A percentile compares a stretch with the other conserved stretches of the same genome.
Conservation (phyloP, 1,140 invertebrate species). For the Zaprionus africanus region DNA sequence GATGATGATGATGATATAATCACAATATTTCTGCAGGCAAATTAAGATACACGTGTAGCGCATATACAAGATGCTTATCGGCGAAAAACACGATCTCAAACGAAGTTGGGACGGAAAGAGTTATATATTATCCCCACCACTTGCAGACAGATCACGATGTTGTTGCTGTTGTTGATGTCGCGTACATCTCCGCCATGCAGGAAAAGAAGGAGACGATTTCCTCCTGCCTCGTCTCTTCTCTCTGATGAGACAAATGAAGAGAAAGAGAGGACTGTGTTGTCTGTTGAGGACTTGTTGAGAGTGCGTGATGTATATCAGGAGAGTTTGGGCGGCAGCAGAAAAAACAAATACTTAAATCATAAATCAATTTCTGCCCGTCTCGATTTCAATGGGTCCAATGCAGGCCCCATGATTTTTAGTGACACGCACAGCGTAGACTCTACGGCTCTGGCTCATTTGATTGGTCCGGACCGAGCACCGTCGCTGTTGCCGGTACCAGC, state of each 20-base stretch:
- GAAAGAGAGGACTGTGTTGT: not conserved
- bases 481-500: not conserved
- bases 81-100: not conserved
- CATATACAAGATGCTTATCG: constrained; percentile 8
- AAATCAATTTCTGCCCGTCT: constrained; percentile 2
- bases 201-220: not conserved
- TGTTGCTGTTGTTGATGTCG: not conserved
- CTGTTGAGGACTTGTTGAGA: not conserved
- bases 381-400: constrained; percentile 1
- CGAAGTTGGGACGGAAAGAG: not conserved
- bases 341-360: constrained; percentile 1
- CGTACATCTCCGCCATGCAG: not conserved
- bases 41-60: constrained; percentile 11
- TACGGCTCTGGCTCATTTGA: not conserved
- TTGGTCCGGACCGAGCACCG: not conserved
- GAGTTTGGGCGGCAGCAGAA: not conserved
- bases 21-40: constrained; percentile 9
- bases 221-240: no score
- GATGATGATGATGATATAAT: not conserved
- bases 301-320: constrained; percentile 5
- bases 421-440: not conserved
- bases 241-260: not conserved
- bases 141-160: constrained; percentile 6
- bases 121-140: constrained; percentile 4
- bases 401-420: not conserved